Conservation (phyloP, 2,888 invertebrate genomes). For the Dinocampus coccinellae region DNA sequence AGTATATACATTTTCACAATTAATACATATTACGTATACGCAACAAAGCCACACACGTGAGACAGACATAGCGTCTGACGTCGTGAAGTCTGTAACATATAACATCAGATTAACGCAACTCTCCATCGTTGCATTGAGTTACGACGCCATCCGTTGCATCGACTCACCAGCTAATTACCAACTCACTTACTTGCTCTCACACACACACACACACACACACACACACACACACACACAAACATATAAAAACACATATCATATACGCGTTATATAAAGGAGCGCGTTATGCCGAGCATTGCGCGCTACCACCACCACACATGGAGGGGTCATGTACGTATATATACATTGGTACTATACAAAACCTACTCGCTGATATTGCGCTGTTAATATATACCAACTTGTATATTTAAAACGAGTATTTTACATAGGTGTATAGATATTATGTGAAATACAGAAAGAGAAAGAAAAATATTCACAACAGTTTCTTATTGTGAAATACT, state of each 20-base stretch:
- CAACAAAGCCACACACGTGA: background rate
- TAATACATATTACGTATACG: background rate
- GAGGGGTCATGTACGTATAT: constrained; percentile 19
- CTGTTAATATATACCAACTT: constrained; percentile 6
- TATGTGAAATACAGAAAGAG: constrained; percentile 19
- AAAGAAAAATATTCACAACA: background rate
- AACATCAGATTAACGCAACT: constrained; percentile 39
- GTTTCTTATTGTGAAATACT: background rate
- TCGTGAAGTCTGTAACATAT: background rate
- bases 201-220: no score
- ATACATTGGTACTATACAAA: constrained; percentile 26
- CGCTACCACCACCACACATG: background rate
- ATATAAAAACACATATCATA: no score
- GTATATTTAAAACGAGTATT: constrained; percentile 16
- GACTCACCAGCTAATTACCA: constrained; percentile 46
- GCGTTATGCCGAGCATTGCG: constrained; percentile 42
- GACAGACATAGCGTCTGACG: background rate
- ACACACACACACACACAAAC: no score
- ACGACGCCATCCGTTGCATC: constrained; percentile 47
- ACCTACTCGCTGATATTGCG: constrained; percentile 29
- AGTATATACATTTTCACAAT: background rate
- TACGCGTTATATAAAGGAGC: constrained; percentile 45
- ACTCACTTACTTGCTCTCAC: constrained; percentile 24
- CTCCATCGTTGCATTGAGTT: constrained; percentile 41
- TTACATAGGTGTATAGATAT: background rate